These are phyloP conservation scores for Cylindroiulus punctatus DNA, from an alignment of 2,888 invertebrate species.

Conservation along the genomic window DNA sequence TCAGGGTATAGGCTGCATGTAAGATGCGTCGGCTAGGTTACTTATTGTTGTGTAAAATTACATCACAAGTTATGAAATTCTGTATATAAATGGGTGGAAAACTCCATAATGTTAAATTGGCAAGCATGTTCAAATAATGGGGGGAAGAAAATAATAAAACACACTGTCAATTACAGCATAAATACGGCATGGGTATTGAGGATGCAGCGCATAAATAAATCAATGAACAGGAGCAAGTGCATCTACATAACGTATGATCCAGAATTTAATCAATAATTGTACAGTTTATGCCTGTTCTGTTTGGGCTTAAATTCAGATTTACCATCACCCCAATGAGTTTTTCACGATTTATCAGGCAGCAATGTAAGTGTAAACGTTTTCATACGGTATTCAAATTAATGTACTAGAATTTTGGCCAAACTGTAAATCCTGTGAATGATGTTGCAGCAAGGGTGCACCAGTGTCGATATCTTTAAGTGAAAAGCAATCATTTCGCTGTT, in stretches of 20 bases:
- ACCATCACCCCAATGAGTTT: too few species aligned
- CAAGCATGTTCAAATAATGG: not conserved
- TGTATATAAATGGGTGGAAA: not conserved
- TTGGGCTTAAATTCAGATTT: too few species aligned
- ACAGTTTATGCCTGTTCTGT: too few species aligned
- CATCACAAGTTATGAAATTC: not conserved
- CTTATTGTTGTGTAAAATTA: not conserved
- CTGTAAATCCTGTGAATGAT: not conserved
- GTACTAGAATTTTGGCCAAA: not conserved
- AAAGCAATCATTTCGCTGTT: not conserved
- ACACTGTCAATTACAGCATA: not conserved
- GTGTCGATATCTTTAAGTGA: not conserved
- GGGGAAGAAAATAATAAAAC: not conserved
- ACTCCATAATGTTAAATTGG: not conserved
- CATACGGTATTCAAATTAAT: too few species aligned
- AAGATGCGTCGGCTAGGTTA: not conserved
- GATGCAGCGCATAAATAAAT: too few species aligned
- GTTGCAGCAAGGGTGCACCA: not conserved
- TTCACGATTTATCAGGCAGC: too few species aligned
- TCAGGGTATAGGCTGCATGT: not conserved
- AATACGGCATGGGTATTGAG: not conserved
- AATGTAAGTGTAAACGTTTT: too few species aligned
- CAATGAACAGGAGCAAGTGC: too few species aligned
- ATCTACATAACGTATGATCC: too few species aligned
- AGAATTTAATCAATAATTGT: too few species aligned